Conservation (phyloP, 2,888 invertebrate genomes). For the Trachelus iudaicus region DNA sequence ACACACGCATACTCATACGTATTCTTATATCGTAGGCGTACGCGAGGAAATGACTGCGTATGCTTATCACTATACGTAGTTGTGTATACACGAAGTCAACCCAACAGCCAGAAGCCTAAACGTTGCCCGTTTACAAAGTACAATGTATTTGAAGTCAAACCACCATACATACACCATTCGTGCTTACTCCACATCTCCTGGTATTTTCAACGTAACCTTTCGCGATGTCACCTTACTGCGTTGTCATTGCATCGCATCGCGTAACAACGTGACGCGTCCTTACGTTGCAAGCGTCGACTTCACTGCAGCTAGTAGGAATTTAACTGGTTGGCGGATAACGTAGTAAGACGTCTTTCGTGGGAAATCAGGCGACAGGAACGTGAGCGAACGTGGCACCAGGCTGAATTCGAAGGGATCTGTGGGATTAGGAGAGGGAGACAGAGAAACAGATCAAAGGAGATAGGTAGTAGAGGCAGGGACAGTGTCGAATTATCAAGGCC, state of each 20-base stretch:
- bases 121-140: background rate
- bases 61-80: background rate
- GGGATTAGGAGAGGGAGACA: background rate
- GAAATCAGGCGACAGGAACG: background rate
- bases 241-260: background rate
- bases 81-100: background rate
- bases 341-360: background rate
- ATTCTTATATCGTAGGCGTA: background rate
- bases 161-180: background rate
- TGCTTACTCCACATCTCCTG: background rate
- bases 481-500: background rate
- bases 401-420: background rate
- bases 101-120: background rate
- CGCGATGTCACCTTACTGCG: background rate
- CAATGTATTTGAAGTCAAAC: background rate
- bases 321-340: background rate
- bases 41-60: background rate
- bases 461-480: background rate
- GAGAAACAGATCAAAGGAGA: too few relatives aligned
- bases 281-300: background rate
- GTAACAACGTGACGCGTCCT: background rate
- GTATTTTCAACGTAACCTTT: background rate
- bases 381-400: background rate
- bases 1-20: background rate
- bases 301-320: background rate